Conservation (phyloP, 2,113 vertebrate genomes). For the Terrapene triunguis region DNA sequence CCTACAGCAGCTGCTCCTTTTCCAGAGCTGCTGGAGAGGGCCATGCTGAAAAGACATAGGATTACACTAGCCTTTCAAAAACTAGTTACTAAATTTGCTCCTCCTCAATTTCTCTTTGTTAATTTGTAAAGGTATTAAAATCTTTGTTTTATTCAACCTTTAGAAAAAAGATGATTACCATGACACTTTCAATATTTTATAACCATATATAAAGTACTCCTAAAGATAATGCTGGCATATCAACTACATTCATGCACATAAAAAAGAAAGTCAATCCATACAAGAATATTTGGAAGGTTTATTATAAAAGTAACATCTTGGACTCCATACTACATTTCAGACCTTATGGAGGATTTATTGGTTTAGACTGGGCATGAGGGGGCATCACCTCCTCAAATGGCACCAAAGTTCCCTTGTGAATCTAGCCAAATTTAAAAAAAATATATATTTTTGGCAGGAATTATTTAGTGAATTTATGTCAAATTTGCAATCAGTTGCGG, state of each 20-base stretch:
- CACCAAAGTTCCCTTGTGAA: background rate
- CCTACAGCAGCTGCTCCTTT: background rate
- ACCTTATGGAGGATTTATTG: background rate
- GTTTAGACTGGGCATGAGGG: background rate
- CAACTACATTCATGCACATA: background rate
- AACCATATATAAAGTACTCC: background rate
- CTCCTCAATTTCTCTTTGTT: background rate
- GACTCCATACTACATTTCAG: background rate
- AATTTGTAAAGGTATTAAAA: background rate
- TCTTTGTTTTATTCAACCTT: background rate
- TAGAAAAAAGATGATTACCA: background rate
- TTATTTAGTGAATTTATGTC: background rate
- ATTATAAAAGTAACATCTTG: background rate
- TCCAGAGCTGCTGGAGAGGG: conserved; percentile 23
- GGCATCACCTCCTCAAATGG: background rate
- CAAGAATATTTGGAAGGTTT: rapidly evolving
- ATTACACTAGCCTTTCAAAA: background rate
- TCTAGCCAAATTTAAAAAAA: background rate
- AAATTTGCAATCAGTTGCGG: background rate
- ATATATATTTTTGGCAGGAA: background rate
- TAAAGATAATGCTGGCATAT: background rate
- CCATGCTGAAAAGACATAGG: background rate
- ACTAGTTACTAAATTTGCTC: background rate
- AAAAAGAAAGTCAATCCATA: background rate
- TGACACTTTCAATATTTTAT: rapidly evolving